phyloP scores from a whole-genome alignment of 2,888 invertebrate species.

The Taenaris catops region DNA sequence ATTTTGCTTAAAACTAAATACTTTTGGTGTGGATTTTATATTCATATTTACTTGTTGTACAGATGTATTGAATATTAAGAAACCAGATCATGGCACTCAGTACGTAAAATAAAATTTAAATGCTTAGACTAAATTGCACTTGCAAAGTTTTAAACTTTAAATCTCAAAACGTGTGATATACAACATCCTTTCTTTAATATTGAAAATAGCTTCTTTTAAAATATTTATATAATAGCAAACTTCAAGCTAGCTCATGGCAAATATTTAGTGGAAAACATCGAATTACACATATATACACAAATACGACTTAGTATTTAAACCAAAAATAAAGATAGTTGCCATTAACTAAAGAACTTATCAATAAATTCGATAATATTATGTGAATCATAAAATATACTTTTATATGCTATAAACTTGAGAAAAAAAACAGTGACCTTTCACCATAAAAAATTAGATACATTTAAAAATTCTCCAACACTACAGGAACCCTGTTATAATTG shows the following conservation, averaged over 20 bases:
- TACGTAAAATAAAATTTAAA: constrained; percentile 31
- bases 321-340: constrained; percentile 32
- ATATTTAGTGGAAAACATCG: constrained; percentile 15
- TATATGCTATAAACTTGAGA: constrained; percentile 31
- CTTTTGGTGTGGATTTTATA: constrained; percentile 19
- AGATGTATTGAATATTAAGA: background rate
- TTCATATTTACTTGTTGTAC: background rate
- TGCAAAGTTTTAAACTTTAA: constrained; percentile 29
- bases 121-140: constrained; percentile 51
- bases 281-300: constrained; percentile 24
- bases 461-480: constrained; percentile 17
- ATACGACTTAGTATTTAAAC: constrained; percentile 20
- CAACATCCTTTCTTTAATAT: too few relatives aligned
- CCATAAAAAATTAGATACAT: constrained; percentile 17
- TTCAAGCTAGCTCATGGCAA: constrained; percentile 17
- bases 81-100: constrained; percentile 57
- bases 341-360: constrained; percentile 27
- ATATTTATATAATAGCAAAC: constrained; percentile 18
- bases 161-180: constrained; percentile 32
- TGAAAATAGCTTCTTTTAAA: constrained; percentile 18
- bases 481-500: constrained; percentile 30
- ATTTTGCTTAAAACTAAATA: constrained; percentile 24
- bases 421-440: constrained; percentile 24
- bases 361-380: constrained; percentile 26
- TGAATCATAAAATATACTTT: constrained; percentile 25